Conservation (phyloP, 2,888 invertebrate species). For the Polyommatus icarus region DNA sequence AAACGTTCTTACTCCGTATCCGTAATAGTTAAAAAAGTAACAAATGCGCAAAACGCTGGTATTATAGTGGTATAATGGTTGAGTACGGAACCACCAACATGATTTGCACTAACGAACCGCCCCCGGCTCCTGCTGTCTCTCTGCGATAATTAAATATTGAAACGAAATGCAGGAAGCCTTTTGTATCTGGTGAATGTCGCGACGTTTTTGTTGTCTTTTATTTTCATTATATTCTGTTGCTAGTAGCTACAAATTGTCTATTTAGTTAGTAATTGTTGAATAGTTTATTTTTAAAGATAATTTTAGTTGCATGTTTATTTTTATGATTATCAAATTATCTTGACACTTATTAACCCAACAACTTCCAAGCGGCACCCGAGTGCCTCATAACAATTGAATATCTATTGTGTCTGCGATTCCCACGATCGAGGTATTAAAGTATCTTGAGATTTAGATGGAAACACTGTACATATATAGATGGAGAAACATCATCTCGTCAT, state of each 20-base stretch:
- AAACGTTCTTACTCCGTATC: background rate
- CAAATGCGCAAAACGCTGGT: constrained; percentile 5
- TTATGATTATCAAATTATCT: no score
- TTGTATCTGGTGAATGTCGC: constrained; percentile 31
- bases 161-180: constrained; percentile 35
- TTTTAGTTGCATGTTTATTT: no score
- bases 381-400: no score
- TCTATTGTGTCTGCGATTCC: no score
- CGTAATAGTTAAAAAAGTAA: background rate
- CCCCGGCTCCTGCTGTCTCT: constrained; percentile 34
- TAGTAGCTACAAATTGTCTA: constrained; percentile 11
- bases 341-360: no score
- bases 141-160: constrained; percentile 40
- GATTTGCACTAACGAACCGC: constrained; percentile 37
- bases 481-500: no score
- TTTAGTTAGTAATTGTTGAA: no score
- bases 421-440: no score
- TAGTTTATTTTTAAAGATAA: background rate
- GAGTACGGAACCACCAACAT: constrained; percentile 30
- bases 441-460: no score
- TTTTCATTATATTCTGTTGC: constrained; percentile 17
- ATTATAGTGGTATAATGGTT: constrained; percentile 9
- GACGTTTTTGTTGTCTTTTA: constrained; percentile 24
- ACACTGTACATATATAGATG: no score
- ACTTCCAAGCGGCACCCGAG: no score